Base-by-base conservation (phyloP, 2,113 vertebrate genomes). In the Oceanodroma tethys region DNA sequence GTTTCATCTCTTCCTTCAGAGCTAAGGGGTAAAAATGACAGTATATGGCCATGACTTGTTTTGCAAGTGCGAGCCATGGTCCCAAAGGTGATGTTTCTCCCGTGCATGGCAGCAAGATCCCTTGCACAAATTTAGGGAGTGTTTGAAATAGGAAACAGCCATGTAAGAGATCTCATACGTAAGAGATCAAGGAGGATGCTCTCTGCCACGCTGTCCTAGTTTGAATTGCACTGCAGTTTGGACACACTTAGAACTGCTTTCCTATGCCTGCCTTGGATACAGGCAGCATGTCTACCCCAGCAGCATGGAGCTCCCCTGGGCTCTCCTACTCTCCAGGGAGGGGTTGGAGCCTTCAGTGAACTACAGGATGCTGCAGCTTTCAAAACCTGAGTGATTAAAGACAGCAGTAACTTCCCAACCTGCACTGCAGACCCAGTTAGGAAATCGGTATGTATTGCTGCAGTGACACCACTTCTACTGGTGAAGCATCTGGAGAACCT, bases 201-300 rank as follows among this genome's bases (percentile, higher is more conserved):
- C 2, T 20, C 26, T 20, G 12, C 8, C 8, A 47, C 0, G 1
- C 29, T 48, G 34, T 38, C 59, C 26, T 2, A 0, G 47, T 50
- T 17, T 50, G 70, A 67, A 88, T 47, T 19, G 23, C 4, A 6
- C 23, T 58, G 21, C 34, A 22, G 14, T 74, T 62, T 85, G 74
- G 52, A 78, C 40, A 48, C 5, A 7, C 13, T 38, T n/a, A 70
- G 23, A 36, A 36, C 19, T n/a, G 11, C 7, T 66, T 95, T 62
- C 23, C 65, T 48, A 1, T 14, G 26, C 27, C 23, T 48, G 20
- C 1, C 2, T 42, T 50, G 48, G 34, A 38, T 27, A 38, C 11
- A 53, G 50, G 45, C 34, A 79, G 25, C 29, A 26, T 0, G 1
- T 45, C 73, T 29, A 11, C 18, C 29, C 38, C 9, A 66, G 27